These are phyloP conservation scores for Phaethon lepturus DNA, from an alignment of 2,113 vertebrate species.

Conservation along the genomic window DNA sequence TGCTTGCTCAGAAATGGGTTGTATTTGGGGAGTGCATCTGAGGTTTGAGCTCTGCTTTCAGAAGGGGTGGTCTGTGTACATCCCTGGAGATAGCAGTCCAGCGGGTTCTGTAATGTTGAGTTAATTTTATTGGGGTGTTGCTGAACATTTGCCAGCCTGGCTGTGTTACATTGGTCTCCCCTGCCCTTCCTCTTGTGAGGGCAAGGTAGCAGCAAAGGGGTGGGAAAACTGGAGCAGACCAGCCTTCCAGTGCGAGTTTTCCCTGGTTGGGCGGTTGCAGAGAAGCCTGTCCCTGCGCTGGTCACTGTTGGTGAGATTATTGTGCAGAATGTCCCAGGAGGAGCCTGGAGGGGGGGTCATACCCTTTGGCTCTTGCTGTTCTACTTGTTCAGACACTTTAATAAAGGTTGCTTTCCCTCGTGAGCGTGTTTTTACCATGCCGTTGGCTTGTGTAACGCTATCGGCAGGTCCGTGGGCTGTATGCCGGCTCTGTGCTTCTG, in stretches of 20 bases:
- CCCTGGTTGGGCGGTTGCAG: background rate
- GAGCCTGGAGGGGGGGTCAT: background rate
- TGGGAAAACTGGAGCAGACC: background rate
- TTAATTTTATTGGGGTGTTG: background rate
- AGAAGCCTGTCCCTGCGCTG: background rate
- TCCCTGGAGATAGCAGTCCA: background rate
- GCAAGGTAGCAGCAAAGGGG: background rate
- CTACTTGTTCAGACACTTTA: background rate
- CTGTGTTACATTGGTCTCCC: background rate
- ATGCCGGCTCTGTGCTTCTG: background rate
- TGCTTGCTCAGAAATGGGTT: background rate
- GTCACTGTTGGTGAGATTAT: background rate
- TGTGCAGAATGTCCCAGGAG: background rate
- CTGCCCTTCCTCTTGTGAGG: background rate
- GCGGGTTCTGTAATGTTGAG: background rate
- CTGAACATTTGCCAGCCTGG: background rate
- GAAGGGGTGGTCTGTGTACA: background rate
- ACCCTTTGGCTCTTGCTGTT: background rate
- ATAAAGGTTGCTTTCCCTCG: background rate
- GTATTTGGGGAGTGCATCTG: background rate
- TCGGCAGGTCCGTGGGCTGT: rapidly evolving
- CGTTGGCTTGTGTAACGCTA: rapidly evolving
- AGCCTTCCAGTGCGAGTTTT: background rate
- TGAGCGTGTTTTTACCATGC: background rate
- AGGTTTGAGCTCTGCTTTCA: background rate